Conservation (phyloP, 2,888 invertebrate genomes). For the Creontiades dilutus region DNA sequence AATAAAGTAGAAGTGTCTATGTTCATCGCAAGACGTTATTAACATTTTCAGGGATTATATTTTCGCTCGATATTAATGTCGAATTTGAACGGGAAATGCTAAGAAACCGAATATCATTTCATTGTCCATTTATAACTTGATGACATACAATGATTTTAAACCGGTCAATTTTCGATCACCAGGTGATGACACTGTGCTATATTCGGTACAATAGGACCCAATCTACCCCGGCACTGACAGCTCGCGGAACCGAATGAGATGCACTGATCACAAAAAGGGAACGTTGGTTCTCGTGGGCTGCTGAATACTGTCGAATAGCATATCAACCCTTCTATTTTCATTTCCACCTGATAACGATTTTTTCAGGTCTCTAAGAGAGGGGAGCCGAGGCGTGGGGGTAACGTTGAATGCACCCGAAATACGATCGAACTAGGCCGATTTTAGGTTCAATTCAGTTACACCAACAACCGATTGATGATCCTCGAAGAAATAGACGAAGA, state of each 20-base stretch:
- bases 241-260: neutral
- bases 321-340: neutral
- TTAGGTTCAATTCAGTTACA: too few relatives aligned
- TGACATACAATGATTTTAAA: neutral
- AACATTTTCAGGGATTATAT: too few relatives aligned
- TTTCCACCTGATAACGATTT: neutral
- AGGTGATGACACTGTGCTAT: neutral
- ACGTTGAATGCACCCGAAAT: neutral
- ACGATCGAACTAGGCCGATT: too few relatives aligned
- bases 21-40: too few relatives aligned
- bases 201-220: slow-evolving; percentile 4
- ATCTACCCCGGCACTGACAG: neutral
- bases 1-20: too few relatives aligned
- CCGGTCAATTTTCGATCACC: neutral
- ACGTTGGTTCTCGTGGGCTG: neutral
- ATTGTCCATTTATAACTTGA: too few relatives aligned
- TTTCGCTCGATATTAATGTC: too few relatives aligned
- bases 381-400: neutral
- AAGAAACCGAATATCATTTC: too few relatives aligned
- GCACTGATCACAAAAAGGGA: neutral
- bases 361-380: neutral
- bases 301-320: neutral
- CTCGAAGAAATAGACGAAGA: too few relatives aligned
- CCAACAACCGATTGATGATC: too few relatives aligned
- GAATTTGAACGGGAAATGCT: neutral